Evolutionary conservation across 2,888 invertebrate species (phyloP).

Genomic region (Drosophila mercatorum): DNA sequence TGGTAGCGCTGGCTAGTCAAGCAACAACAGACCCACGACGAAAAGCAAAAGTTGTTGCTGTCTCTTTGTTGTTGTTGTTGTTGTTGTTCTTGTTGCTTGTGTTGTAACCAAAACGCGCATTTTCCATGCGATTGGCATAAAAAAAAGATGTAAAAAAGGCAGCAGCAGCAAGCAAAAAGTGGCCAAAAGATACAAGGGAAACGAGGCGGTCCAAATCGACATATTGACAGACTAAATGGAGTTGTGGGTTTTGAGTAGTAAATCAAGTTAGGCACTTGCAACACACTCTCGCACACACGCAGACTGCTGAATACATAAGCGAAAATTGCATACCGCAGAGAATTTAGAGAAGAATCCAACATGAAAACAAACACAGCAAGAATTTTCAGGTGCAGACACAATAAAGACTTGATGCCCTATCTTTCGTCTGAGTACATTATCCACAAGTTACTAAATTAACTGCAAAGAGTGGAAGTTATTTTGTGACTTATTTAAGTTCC

Average conservation of each 20-base stretch:
- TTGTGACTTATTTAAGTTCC: too few species aligned
- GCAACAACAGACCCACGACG: constrained; percentile 45
- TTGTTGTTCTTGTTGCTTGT: constrained; percentile 32
- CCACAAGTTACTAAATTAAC: not conserved
- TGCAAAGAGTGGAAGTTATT: not conserved
- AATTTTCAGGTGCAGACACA: constrained; percentile 1
- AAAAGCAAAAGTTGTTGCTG: constrained; percentile 71
- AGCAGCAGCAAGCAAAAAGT: constrained; percentile 18
- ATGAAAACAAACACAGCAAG: constrained; percentile 11
- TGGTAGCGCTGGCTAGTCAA: constrained; percentile 38
- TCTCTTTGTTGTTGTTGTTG: constrained; percentile 31
- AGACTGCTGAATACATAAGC: constrained; percentile 61
- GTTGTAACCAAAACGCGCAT: constrained; percentile 75
- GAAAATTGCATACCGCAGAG: constrained; percentile 70
- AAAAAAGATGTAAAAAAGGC: constrained; percentile 12
- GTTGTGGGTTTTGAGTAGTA: constrained; percentile 80
- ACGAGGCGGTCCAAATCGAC: constrained; percentile 71
- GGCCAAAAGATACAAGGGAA: constrained; percentile 39
- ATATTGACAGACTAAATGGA: constrained; percentile 81
- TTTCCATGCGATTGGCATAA: constrained; percentile 67
- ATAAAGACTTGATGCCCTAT: constrained; percentile 22
- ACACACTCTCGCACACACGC: constrained; percentile 20
- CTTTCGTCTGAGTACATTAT: not conserved
- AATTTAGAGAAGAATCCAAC: constrained; percentile 50
- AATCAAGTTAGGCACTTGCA: constrained; percentile 76